Percentiles rank a stretch among this genome's conserved stretches.
Conservation (phyloP, 92 coral and sea anemone species). For the Nematostella vectensis region DNA sequence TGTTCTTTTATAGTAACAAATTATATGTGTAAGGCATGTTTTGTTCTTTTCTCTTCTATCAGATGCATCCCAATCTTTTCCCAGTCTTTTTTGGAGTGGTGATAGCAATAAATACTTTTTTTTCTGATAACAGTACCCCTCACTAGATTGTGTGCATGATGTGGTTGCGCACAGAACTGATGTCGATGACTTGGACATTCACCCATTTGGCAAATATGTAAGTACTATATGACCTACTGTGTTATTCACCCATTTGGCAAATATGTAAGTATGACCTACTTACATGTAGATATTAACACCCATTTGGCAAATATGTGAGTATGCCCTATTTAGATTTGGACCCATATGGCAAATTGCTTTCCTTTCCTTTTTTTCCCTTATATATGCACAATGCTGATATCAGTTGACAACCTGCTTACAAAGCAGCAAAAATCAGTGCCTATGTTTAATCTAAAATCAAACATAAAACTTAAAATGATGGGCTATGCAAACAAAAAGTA, state of each 20-base stretch:
- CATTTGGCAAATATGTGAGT: conserved; percentile 78
- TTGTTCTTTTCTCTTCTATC: too few species aligned
- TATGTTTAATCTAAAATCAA: too few species aligned
- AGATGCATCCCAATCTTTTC: too few species aligned
- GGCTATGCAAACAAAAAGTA: too few species aligned
- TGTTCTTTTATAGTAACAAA: too few species aligned
- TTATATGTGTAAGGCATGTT: too few species aligned
- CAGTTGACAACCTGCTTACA: too few species aligned
- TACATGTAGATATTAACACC: conserved; percentile 24
- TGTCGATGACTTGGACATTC: conserved; percentile 94
- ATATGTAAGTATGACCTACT: conserved; percentile 57
- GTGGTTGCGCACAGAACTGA: conserved; percentile 84
- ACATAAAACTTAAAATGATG: too few species aligned
- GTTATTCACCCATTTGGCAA: conserved; percentile 89
- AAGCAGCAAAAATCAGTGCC: too few species aligned
- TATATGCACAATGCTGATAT: too few species aligned
- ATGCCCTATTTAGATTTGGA: conserved; percentile 19
- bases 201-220: conserved; percentile 87
- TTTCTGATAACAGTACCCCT: conserved; percentile 57
- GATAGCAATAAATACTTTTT: too few species aligned
- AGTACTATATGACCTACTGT: conserved; percentile 29
- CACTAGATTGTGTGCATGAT: conserved; percentile 84
- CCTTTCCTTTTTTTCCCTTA: background rate
- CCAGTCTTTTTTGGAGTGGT: too few species aligned
- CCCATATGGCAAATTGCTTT: conserved; percentile 61